Evolutionary conservation across 2,113 vertebrate genomes (phyloP), one percentile per base, ranked within the genome.

Genomic region (Narcine bancroftii): DNA sequence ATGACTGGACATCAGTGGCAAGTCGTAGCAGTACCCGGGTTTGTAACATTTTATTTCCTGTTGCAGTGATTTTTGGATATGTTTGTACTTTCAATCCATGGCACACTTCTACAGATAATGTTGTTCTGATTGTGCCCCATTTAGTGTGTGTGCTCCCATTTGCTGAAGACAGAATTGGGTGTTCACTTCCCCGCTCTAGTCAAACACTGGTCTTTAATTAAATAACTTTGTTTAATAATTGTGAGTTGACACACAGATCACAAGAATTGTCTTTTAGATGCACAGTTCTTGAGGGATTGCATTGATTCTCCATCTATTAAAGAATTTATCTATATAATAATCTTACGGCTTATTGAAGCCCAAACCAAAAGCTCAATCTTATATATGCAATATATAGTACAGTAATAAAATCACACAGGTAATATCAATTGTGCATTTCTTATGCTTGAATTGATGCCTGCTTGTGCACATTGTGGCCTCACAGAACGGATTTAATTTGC

Each of bases 1-100:
- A 99, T 79, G 98, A 99, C 93, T 96, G 94, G 93, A 94, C 97
- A 96, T 99, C 98, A 29, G 97, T 97, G 94, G 97, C 97, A 92
- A 98, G 97, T 95, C 97, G 97, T 19, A 96, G 97, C 95, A 99
- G 97, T 92, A 94, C 96, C 93, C 95, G 97, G 98, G 98, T 99
- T 95, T 97, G 98, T 99, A 93, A 83, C 21, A 69, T 91, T 47
- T 91, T 47, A 91, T 69, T 91, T 60, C 19, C 87, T 42, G 6
- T 91, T 11, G 9, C 63, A 42, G 24, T 66, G 36, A 45, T 69
- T 91, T 36, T 33, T 47, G 65, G 42, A 13, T 5, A 4, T 24
- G 0, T 47, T 26, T 60, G 29, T 11, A n/a, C 45, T 56, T 85
- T 11, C 11, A 56, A 21, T 60, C 33, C 81, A 56, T 85, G 50